Conservation (phyloP, 2,113 vertebrate genomes). For the Microtus ochrogaster region DNA sequence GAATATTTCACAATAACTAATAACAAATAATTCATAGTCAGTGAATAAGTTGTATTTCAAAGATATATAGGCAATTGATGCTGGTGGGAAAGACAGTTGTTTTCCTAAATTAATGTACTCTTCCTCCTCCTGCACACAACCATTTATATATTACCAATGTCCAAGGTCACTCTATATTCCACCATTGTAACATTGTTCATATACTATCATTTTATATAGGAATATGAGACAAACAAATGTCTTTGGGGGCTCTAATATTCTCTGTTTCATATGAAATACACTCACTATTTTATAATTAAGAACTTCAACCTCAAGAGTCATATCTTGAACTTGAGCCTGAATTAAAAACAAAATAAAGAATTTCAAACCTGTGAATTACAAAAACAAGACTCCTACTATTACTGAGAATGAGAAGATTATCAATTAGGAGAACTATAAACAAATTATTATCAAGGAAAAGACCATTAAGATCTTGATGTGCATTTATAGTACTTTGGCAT, state of each 20-base stretch:
- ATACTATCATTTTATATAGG: background rate
- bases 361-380: background rate
- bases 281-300: background rate
- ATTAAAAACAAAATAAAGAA: background rate
- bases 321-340: background rate
- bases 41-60: background rate
- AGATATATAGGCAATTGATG: background rate
- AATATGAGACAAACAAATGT: background rate
- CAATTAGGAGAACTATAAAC: background rate
- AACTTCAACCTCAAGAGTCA: background rate
- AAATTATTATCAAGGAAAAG: background rate
- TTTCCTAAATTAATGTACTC: background rate
- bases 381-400: background rate
- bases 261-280: background rate
- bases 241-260: background rate
- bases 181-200: background rate
- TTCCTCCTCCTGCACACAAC: background rate
- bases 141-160: background rate
- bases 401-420: background rate
- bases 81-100: background rate
- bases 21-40: background rate
- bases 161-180: background rate
- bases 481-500: background rate
- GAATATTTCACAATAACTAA: background rate
- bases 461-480: background rate